A percentile compares a stretch with the other conserved stretches of the same genome.
These are phyloP conservation scores for Steromphala cineraria DNA, from an alignment of 2,888 invertebrate genomes.

Conservation along the genomic window DNA sequence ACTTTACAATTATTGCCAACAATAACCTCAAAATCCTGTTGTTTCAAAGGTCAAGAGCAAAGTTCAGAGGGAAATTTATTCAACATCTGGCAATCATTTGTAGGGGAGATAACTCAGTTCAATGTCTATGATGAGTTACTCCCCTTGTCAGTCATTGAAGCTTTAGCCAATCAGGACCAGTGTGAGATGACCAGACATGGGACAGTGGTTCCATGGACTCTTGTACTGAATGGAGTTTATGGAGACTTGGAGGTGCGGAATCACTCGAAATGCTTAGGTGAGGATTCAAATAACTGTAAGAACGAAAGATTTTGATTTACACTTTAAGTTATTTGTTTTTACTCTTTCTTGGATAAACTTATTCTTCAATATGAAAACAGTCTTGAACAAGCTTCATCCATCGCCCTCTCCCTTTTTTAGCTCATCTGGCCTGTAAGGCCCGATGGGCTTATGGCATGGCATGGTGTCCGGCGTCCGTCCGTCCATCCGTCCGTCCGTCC, in stretches of 20 bases:
- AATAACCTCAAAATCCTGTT: not conserved
- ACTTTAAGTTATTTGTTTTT: no score
- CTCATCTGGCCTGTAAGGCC: no score
- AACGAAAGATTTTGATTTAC: no score
- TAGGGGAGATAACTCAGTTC: conserved; percentile 40
- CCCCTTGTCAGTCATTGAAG: not conserved
- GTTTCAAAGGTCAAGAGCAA: conserved; percentile 27
- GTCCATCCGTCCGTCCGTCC: no score
- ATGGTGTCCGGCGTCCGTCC: no score
- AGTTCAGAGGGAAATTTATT: conserved; percentile 23
- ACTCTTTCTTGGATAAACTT: no score
- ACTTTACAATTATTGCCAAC: not conserved
- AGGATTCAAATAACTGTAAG: not conserved
- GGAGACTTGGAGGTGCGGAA: not conserved
- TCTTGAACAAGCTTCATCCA: no score
- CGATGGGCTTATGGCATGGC: no score
- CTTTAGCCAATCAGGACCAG: not conserved
- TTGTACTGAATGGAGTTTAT: not conserved
- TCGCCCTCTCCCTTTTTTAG: no score
- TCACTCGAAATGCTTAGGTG: not conserved
- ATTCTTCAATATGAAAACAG: no score
- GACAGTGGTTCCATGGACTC: not conserved
- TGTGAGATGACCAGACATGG: not conserved
- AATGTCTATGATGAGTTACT: conserved; percentile 32
- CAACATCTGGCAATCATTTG: conserved; percentile 29